Evolutionary conservation across 2,888 invertebrate genomes (phyloP), one percentile per base, ranked within the genome.

Genomic region (Drosophila prolongata): DNA sequence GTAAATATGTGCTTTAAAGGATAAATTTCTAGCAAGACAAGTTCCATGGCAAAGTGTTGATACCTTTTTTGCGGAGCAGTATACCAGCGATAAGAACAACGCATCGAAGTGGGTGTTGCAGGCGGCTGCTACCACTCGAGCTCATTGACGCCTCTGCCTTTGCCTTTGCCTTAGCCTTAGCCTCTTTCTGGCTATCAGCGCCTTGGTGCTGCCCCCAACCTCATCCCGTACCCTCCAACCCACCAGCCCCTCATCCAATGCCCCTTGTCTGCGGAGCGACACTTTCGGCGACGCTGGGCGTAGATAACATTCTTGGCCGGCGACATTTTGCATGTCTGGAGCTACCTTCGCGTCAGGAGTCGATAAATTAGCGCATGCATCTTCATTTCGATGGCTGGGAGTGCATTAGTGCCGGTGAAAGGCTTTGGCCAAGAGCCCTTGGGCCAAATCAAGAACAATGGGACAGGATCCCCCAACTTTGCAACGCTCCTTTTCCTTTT

Each of bases 341-440:
- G 59, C 49, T 50, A 54, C 52, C 57, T 60, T 66, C 54, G 46
- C 67, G 52, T 76, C 65, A 57, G 56, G 43, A 76, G 59, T 76
- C 72, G 61, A 72, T 78, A 77, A 74, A 79, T 85, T 81, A 73
- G 70, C 75, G 62, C 61, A 47, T 64, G 80, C 80, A 78, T 75
- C 83, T 84, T 88, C 73, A 84, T 88, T 87, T 79, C 54, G 46
- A 27, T 35, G 66, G 55, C 27, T 47, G n/a, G n/a, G n/a, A 76
- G 62, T 61, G 68, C 65, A 71, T 73, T 71, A 75, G 68, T 60
- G 44, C 47, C 35, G 61, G 76, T 74, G 69, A 86, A 66, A 68
- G 70, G 69, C 56, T 59, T 34, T 59, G n/a, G 58, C 30, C 34
- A 16, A 24, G 40, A 54, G 42, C 14, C 65, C 50, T 46, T 1